Evolutionary conservation across 2,113 vertebrate species (phyloP).

Genomic region (Pelmatolapia mariae): DNA sequence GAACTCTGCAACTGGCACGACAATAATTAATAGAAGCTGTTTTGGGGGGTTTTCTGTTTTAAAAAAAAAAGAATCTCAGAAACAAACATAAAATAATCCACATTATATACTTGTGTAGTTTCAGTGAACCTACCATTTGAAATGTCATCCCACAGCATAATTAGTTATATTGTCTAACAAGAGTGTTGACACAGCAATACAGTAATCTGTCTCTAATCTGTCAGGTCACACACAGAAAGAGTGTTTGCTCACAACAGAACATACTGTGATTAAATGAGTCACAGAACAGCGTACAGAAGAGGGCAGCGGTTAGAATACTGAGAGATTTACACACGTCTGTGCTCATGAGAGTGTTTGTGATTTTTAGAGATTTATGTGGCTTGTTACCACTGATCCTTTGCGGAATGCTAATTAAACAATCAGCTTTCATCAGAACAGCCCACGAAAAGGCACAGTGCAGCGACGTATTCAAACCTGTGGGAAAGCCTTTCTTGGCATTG

Average conservation of each 20-base stretch:
- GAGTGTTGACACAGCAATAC: background rate
- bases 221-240: background rate
- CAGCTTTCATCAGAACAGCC: background rate
- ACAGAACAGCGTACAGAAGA: background rate
- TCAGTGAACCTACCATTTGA: background rate
- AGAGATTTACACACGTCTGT: background rate
- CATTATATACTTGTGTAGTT: background rate
- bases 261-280: background rate
- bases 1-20: background rate
- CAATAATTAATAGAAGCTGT: background rate
- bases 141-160: background rate
- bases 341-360: background rate
- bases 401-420: conserved; percentile 28
- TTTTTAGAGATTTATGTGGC: background rate
- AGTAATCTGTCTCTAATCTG: background rate
- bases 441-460: background rate
- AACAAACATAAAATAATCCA: background rate
- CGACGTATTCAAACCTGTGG: background rate
- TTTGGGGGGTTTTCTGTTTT: background rate
- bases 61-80: background rate
- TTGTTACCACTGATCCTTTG: conserved; percentile 16
- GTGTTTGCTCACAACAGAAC: background rate
- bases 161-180: background rate
- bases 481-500: background rate
- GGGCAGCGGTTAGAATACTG: background rate